Evolutionary conservation across 2,797 vertebrate species (phyloP).

Genomic region (Pangasius sanitwongsei): DNA sequence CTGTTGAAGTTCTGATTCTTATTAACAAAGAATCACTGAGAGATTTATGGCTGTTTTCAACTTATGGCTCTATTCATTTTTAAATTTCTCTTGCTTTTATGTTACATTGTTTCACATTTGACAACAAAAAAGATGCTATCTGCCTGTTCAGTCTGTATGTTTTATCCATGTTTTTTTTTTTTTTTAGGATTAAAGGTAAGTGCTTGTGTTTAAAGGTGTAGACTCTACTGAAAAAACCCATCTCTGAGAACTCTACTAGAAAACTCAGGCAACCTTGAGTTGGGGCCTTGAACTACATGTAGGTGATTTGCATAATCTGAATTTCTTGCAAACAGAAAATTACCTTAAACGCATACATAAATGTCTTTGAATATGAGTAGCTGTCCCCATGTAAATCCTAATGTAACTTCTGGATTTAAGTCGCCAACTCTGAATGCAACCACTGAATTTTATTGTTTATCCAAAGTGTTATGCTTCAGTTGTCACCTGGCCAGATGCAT

Average conservation of each 20-base stretch:
- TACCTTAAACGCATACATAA: neutral
- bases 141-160: neutral
- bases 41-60: neutral
- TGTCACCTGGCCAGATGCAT: neutral
- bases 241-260: neutral
- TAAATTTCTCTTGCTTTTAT: neutral
- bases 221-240: neutral
- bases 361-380: neutral
- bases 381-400: neutral
- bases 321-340: neutral
- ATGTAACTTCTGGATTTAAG: neutral
- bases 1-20: neutral
- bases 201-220: neutral
- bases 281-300: neutral
- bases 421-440: neutral
- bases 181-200: neutral
- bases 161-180: neutral
- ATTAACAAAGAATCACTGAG: neutral
- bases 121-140: too few species aligned
- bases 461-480: neutral
- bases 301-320: neutral
- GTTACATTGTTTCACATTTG: too few species aligned
- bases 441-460: neutral
- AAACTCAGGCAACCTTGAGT: neutral
- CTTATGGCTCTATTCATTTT: too few species aligned